A percentile compares a stretch with the other conserved stretches of the same genome.
Evolutionary conservation across 2,797 vertebrate genomes (phyloP).

Genomic region (Spinus olivaceus): DNA sequence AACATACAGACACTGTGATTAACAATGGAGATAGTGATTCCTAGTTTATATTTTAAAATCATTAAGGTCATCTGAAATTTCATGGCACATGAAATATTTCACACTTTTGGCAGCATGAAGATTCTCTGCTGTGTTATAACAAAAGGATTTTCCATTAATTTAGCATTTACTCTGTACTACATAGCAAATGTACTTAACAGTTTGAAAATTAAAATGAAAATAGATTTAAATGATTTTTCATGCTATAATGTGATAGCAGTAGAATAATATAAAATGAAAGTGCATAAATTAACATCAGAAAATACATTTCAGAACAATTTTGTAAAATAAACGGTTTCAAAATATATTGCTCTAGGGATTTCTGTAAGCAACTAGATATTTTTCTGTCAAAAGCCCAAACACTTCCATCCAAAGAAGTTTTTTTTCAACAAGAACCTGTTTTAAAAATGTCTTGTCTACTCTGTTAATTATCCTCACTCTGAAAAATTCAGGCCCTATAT

Average conservation of each 20-base stretch:
- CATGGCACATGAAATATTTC: background rate
- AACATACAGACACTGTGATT: background rate
- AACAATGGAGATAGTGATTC: background rate
- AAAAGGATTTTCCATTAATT: background rate
- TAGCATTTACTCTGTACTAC: background rate
- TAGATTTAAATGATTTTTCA: background rate
- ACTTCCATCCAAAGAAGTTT: background rate
- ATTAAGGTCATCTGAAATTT: background rate
- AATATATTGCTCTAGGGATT: background rate
- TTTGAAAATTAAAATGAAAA: slow-evolving; percentile 35
- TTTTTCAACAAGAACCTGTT: background rate
- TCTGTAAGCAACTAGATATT: background rate
- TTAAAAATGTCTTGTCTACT: background rate
- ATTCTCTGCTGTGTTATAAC: background rate
- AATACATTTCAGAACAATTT: background rate
- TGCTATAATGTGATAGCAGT: background rate
- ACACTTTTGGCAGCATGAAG: background rate
- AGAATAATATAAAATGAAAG: background rate
- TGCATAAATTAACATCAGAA: background rate
- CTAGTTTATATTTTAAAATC: background rate
- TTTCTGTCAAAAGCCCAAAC: background rate
- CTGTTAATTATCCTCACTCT: background rate
- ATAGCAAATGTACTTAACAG: background rate
- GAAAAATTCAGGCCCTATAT: background rate
- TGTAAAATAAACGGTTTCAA: background rate